Percentiles rank a stretch among this genome's conserved stretches.
phyloP scores from a whole-genome alignment of 2,888 invertebrate genomes.

The Volucella inanis region DNA sequence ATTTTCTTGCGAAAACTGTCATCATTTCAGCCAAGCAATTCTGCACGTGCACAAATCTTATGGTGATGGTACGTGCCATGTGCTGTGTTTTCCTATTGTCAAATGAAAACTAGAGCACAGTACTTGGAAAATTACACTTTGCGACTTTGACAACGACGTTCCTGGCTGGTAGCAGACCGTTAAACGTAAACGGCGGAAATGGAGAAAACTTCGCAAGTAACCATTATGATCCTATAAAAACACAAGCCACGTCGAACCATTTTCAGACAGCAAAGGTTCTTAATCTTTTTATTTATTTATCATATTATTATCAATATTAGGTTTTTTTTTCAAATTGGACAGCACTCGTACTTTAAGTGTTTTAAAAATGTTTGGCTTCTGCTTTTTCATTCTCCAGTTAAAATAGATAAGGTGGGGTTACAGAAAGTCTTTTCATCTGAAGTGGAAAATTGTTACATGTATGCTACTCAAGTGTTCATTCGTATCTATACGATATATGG shows the following conservation, averaged over 20 bases:
- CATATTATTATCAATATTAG: too few species aligned
- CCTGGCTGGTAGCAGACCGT: slow-evolving; percentile 49
- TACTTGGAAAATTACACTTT: background rate
- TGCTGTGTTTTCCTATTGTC: slow-evolving; percentile 12
- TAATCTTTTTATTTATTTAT: slow-evolving; percentile 20
- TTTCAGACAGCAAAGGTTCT: slow-evolving; percentile 28
- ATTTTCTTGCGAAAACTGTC: slow-evolving; percentile 34
- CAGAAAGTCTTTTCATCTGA: slow-evolving; percentile 28
- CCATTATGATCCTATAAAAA: slow-evolving; percentile 60
- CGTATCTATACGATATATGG: background rate
- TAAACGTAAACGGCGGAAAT: slow-evolving; percentile 46
- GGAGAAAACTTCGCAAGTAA: slow-evolving; percentile 53
- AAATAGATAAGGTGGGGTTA: background rate
- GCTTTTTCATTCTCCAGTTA: slow-evolving; percentile 12
- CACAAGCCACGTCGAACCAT: slow-evolving; percentile 20
- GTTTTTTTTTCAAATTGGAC: slow-evolving; percentile 11
- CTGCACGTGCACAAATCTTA: slow-evolving; percentile 27
- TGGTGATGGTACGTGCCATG: slow-evolving; percentile 43
- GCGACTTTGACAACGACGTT: slow-evolving; percentile 50
- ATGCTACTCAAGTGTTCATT: slow-evolving; percentile 18
- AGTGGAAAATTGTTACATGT: slow-evolving; percentile 61
- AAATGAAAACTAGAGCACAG: slow-evolving; percentile 30
- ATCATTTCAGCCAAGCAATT: slow-evolving; percentile 32
- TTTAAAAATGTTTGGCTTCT: slow-evolving; percentile 34
- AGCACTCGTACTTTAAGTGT: slow-evolving; percentile 7